Evolutionary conservation across 2,888 invertebrate species (phyloP).

Genomic region (Torymus tubicola): DNA sequence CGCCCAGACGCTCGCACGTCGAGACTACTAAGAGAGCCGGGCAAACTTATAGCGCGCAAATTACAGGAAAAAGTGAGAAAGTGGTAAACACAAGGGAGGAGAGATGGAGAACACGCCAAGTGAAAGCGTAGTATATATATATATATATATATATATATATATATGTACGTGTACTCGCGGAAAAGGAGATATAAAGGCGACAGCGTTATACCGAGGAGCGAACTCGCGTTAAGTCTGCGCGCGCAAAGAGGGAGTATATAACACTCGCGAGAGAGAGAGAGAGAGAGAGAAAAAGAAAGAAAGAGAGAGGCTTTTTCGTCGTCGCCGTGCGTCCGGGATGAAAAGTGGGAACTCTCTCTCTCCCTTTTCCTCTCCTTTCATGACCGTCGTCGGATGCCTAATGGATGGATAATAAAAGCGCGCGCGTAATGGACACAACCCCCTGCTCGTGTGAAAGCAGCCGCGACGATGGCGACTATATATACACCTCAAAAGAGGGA

Average conservation of each 20-base stretch:
- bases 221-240: too few relatives aligned
- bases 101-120: neutral
- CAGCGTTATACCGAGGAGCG: too few relatives aligned
- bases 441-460: constrained; percentile 33
- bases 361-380: constrained; percentile 6
- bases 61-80: constrained; percentile 25
- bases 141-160: too few relatives aligned
- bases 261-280: neutral
- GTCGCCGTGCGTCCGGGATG: constrained; percentile 3
- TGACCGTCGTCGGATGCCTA: constrained; percentile 39
- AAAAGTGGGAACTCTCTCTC: constrained; percentile 35
- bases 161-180: too few relatives aligned
- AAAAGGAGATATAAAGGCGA: too few relatives aligned
- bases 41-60: constrained; percentile 12
- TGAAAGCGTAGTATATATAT: too few relatives aligned
- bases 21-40: too few relatives aligned
- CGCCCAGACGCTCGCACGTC: too few relatives aligned
- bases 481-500: neutral
- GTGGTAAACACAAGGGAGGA: constrained; percentile 19
- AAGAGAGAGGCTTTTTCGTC: neutral
- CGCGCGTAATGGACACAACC: constrained; percentile 38
- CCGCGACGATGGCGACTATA: constrained; percentile 10
- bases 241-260: too few relatives aligned
- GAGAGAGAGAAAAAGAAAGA: neutral
- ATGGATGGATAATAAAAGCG: constrained; percentile 48